A percentile compares a stretch with the other conserved stretches of the same genome.
These are phyloP conservation scores for Daptonema setosum DNA, from an alignment of 2,888 invertebrate species.

Conservation along the genomic window DNA sequence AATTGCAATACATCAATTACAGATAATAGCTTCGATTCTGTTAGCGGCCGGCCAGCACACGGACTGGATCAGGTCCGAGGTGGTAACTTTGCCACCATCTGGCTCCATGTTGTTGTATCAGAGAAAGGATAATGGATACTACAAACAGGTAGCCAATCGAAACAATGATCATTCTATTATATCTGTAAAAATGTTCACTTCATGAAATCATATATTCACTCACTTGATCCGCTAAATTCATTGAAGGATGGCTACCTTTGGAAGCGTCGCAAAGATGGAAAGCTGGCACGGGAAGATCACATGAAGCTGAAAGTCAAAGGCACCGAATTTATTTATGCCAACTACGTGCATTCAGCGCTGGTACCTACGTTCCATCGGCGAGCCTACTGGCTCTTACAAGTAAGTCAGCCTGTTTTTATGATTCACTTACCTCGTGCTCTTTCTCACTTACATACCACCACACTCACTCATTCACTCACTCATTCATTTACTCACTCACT, in stretches of 20 bases:
- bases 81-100: not conserved
- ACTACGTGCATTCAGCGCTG: slow-evolving; percentile 95
- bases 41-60: not conserved
- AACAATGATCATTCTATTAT: not conserved
- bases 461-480: no score
- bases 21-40: not conserved
- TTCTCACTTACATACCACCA: no score
- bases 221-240: no score
- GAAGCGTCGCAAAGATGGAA: slow-evolving; percentile 93
- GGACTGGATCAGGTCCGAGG: not conserved
- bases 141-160: not conserved
- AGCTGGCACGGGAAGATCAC: slow-evolving; percentile 91
- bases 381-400: slow-evolving; percentile 91
- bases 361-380: slow-evolving; percentile 91
- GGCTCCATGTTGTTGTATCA: not conserved
- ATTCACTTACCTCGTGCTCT: no score
- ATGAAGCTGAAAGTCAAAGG: slow-evolving; percentile 70
- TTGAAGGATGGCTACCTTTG: slow-evolving; percentile 60
- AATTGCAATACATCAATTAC: not conserved
- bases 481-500: no score
- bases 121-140: not conserved
- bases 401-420: slow-evolving; percentile 30
- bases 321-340: slow-evolving; percentile 74
- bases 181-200: not conserved
- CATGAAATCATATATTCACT: not conserved